A percentile compares a stretch with the other conserved stretches of the same genome.
These are phyloP conservation scores for Brachynemurus nebulosus DNA, from an alignment of 2,888 invertebrate species.

Conservation along the genomic window DNA sequence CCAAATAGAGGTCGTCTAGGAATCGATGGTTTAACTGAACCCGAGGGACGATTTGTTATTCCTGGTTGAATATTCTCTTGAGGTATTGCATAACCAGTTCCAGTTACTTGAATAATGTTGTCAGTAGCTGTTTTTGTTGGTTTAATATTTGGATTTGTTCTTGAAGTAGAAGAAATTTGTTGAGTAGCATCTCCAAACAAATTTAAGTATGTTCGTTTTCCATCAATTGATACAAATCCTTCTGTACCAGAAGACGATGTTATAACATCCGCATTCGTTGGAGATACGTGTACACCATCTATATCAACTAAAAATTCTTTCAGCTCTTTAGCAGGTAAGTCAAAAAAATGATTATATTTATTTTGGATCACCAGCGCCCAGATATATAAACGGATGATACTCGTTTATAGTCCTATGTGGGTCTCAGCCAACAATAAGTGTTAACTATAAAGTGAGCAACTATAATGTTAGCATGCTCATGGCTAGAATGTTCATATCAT, in stretches of 20 bases:
- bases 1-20: slow-evolving; percentile 39
- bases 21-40: slow-evolving; percentile 27
- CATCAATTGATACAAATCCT: slow-evolving; percentile 84
- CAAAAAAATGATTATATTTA: slow-evolving; percentile 5
- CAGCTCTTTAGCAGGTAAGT: background rate
- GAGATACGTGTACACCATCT: slow-evolving; percentile 35
- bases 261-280: slow-evolving; percentile 48
- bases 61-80: slow-evolving; percentile 40
- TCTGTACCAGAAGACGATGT: slow-evolving; percentile 66
- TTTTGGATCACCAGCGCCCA: too few species aligned
- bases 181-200: slow-evolving; percentile 53
- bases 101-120: slow-evolving; percentile 31
- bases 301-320: slow-evolving; percentile 40
- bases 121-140: slow-evolving; percentile 26
- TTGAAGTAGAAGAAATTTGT: slow-evolving; percentile 24
- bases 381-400: too few species aligned
- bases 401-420: too few species aligned
- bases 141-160: slow-evolving; percentile 22
- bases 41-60: slow-evolving; percentile 26
- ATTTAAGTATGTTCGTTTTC: slow-evolving; percentile 77
- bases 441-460: too few species aligned
- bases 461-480: too few species aligned
- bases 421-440: too few species aligned
- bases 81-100: slow-evolving; percentile 52
- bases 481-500: too few species aligned